Evolutionary conservation across 2,113 vertebrate species (phyloP).

Genomic region (Xenus cinereus): DNA sequence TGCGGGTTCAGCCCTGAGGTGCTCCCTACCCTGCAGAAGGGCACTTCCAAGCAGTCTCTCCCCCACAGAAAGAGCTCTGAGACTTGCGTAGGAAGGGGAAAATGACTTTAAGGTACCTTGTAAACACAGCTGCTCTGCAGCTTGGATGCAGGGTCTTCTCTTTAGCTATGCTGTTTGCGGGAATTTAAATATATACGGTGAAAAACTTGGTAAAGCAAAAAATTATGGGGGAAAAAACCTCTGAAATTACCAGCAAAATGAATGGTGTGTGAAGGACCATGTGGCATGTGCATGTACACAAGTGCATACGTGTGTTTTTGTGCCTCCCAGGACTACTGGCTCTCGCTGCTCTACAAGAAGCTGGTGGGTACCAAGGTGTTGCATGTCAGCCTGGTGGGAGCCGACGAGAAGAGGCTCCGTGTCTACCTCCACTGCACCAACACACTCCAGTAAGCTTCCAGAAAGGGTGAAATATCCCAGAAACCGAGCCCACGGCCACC

Average conservation of each 20-base stretch:
- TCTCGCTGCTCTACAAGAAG: constrained; percentile 90
- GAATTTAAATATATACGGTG: neutral
- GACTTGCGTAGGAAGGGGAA: neutral
- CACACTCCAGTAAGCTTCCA: constrained; percentile 76
- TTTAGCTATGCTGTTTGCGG: neutral
- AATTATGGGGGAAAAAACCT: neutral
- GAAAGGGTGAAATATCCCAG: neutral
- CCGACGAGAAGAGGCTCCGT: constrained; percentile 64
- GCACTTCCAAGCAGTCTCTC: neutral
- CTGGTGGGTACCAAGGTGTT: constrained; percentile 88
- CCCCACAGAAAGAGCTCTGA: neutral
- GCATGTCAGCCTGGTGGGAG: constrained; percentile 20
- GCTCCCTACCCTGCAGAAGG: neutral
- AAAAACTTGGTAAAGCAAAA: neutral
- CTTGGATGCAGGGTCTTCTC: neutral
- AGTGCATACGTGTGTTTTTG: neutral
- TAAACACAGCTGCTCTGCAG: neutral
- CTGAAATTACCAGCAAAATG: neutral
- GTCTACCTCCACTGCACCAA: constrained; percentile 90
- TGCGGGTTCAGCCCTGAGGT: neutral
- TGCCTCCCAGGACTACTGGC: constrained; percentile 87
- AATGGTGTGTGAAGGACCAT: accelerated
- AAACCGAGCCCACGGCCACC: accelerated
- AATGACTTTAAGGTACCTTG: neutral
- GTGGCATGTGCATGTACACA: neutral